Evolutionary conservation across 1,140 invertebrate genomes (phyloP).

Genomic region (Drosophila athabasca): DNA sequence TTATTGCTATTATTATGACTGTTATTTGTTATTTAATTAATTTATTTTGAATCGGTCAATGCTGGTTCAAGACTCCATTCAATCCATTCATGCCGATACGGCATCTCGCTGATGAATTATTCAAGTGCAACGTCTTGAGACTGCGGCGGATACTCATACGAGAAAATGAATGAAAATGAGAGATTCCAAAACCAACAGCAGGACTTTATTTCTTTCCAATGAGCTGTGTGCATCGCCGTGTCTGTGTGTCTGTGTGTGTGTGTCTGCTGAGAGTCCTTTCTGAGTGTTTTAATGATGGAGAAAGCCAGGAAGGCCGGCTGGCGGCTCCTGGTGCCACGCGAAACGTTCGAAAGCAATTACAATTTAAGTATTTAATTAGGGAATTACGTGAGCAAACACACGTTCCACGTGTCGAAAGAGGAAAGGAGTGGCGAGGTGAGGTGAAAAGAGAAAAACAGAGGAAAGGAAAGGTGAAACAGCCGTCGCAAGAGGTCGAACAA

Average conservation of each 20-base stretch:
- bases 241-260: constrained; percentile 9
- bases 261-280: constrained; percentile 20
- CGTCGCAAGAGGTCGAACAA: constrained; percentile 38
- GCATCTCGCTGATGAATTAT: constrained; percentile 41
- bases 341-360: constrained; percentile 79
- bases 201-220: constrained; percentile 41
- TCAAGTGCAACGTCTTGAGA: constrained; percentile 21
- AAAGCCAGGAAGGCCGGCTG: constrained; percentile 3
- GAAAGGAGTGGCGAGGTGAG: neutral
- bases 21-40: too few species aligned
- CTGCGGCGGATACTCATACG: too few species aligned
- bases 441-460: too few species aligned
- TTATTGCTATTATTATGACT: too few species aligned
- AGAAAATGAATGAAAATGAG: too few species aligned
- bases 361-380: constrained; percentile 83
- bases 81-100: constrained; percentile 9
- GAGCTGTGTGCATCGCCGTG: constrained; percentile 4
- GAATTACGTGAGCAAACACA: constrained; percentile 80
- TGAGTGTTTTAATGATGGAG: constrained; percentile 65
- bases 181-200: neutral
- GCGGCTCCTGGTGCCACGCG: constrained; percentile 22
- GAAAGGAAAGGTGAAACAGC: constrained; percentile 7
- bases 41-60: constrained; percentile 48
- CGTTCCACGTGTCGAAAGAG: constrained; percentile 20
- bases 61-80: constrained; percentile 22